These are phyloP conservation scores for Carcharodon carcharias DNA, from an alignment of 2,797 vertebrate species.

Conservation along the genomic window DNA sequence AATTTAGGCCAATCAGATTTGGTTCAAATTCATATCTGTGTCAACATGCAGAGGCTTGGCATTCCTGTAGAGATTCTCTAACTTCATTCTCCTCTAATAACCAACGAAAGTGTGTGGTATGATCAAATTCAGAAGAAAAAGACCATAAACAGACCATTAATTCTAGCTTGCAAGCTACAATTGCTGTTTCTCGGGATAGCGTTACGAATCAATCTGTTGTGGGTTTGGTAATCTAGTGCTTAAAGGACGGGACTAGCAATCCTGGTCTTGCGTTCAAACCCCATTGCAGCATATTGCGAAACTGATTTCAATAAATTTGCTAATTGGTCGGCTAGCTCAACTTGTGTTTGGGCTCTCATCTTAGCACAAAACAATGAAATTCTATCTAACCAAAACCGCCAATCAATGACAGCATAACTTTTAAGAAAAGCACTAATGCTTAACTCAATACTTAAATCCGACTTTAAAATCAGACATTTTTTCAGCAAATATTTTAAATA, in stretches of 20 bases:
- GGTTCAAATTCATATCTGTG: background rate
- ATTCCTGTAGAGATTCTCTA: background rate
- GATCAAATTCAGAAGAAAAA: background rate
- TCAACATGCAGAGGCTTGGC: background rate
- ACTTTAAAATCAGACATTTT: background rate
- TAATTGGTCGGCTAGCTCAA: slow-evolving; percentile 12
- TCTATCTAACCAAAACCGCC: background rate
- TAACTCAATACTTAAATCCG: background rate
- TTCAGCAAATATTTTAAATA: background rate
- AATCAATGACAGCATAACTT: background rate
- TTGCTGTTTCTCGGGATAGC: background rate
- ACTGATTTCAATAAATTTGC: background rate
- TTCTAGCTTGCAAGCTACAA: background rate
- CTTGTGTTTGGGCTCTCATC: background rate
- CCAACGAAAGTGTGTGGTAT: background rate
- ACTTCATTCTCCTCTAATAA: background rate
- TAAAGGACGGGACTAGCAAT: background rate
- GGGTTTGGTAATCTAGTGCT: background rate
- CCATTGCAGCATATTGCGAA: background rate
- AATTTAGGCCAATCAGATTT: background rate
- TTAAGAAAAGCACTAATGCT: background rate
- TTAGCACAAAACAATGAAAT: background rate
- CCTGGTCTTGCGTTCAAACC: background rate
- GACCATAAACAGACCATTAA: background rate
- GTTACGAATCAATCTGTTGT: background rate